A percentile compares a stretch with the other conserved stretches of the same genome.
These are phyloP conservation scores for Arenicola marina DNA, from an alignment of 2,888 invertebrate genomes.

Conservation along the genomic window DNA sequence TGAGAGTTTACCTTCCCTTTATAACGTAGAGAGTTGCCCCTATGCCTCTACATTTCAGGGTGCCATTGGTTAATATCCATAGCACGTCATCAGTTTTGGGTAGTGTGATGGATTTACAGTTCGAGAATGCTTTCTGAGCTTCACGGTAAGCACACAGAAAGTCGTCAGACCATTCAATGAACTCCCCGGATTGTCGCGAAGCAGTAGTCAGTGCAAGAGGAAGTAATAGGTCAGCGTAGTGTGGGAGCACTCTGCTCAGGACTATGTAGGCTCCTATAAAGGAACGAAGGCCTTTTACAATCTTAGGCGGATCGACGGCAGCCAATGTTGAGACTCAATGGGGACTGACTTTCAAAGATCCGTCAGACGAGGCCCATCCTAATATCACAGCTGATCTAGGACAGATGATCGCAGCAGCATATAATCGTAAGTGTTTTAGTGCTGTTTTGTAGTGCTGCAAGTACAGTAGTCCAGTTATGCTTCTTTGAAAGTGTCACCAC, in stretches of 20 bases:
- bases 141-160: background rate
- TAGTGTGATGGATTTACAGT: background rate
- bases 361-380: slow-evolving; percentile 5
- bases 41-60: slow-evolving; percentile 10
- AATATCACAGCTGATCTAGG: slow-evolving; percentile 2
- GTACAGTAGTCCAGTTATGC: background rate
- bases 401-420: background rate
- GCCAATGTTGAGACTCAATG: background rate
- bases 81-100: background rate
- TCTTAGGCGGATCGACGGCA: background rate
- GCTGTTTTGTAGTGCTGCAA: background rate
- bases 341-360: background rate
- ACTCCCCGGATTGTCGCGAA: background rate
- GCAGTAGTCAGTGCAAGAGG: background rate
- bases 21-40: slow-evolving; percentile 34
- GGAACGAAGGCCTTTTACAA: background rate
- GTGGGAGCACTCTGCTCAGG: background rate
- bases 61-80: background rate
- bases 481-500: slow-evolving; percentile 2
- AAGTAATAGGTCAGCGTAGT: background rate
- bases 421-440: slow-evolving; percentile 1
- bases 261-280: background rate
- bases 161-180: background rate
- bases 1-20: slow-evolving; percentile 18
- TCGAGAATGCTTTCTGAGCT: background rate